Conservation (phyloP, 2,113 vertebrate species). For the Rhinoderma darwinii region DNA sequence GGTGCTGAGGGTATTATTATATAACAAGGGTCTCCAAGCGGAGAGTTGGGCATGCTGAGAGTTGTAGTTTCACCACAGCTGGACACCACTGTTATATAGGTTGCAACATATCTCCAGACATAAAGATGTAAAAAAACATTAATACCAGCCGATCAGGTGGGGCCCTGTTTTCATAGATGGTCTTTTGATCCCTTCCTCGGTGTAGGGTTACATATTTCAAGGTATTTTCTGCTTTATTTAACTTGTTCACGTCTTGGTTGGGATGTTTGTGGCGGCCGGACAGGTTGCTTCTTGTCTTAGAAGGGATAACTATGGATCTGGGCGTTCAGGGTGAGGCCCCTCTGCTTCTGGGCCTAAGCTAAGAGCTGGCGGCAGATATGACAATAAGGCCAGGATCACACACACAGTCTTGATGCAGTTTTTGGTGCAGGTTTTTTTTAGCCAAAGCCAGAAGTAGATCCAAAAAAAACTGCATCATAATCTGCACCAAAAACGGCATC, state of each 20-base stretch:
- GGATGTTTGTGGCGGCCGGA: slow-evolving; percentile 1
- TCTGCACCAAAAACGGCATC: no score
- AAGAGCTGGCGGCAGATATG: not conserved
- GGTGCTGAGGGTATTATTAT: not conserved
- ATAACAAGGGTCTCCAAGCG: not conserved
- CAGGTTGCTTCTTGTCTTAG: slow-evolving; percentile 46
- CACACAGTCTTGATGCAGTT: no score
- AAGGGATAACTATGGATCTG: slow-evolving; percentile 16
- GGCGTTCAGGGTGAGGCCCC: slow-evolving; percentile 1
- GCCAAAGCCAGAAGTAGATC: no score
- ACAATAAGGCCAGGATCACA: no score
- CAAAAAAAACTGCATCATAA: no score
- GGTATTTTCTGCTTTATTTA: slow-evolving; percentile 53
- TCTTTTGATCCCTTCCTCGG: slow-evolving; percentile 50
- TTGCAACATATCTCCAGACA: slow-evolving; percentile 7
- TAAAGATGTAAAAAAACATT: slow-evolving; percentile 23
- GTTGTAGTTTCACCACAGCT: not conserved
- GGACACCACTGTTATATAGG: not conserved
- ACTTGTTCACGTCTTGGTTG: slow-evolving; percentile 36
- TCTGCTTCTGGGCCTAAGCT: not conserved
- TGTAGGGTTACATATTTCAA: slow-evolving; percentile 45
- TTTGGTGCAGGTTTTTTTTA: no score
- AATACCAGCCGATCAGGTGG: slow-evolving; percentile 32
- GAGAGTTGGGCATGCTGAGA: not conserved
- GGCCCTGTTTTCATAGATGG: slow-evolving; percentile 47